Evolutionary conservation across 1,140 invertebrate genomes (phyloP).

Genomic region (Oryzaephilus surinamensis): DNA sequence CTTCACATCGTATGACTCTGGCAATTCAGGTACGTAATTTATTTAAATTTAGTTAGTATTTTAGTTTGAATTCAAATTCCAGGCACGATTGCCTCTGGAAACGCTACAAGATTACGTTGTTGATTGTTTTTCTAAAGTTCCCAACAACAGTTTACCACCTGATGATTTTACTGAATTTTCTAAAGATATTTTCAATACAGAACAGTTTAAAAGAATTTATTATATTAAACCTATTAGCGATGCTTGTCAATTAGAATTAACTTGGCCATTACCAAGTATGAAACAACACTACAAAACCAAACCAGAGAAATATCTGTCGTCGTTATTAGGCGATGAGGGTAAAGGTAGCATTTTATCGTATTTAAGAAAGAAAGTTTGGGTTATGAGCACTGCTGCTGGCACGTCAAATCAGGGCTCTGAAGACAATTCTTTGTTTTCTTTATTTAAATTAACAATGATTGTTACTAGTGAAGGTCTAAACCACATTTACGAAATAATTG

Average conservation of each 20-base stretch:
- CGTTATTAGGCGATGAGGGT: constrained; percentile 80
- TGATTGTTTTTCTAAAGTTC: constrained; percentile 51
- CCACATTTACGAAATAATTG: constrained; percentile 57
- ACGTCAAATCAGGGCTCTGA: constrained; percentile 66
- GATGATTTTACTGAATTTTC: constrained; percentile 44
- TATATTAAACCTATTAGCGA: constrained; percentile 74
- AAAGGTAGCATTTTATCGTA: constrained; percentile 76
- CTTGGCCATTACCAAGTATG: constrained; percentile 72
- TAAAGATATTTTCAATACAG: constrained; percentile 46
- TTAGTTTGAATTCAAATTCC: constrained; percentile 10
- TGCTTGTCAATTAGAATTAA: constrained; percentile 56
- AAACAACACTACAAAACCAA: constrained; percentile 61
- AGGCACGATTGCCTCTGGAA: constrained; percentile 68
- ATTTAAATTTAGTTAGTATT: not conserved
- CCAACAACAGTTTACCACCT: constrained; percentile 48
- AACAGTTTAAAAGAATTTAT: constrained; percentile 61
- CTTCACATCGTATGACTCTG: constrained; percentile 80
- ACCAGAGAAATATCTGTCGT: constrained; percentile 69
- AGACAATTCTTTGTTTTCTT: constrained; percentile 56
- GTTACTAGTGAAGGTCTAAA: constrained; percentile 71
- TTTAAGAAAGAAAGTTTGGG: constrained; percentile 75
- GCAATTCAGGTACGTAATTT: constrained; percentile 51
- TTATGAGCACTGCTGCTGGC: constrained; percentile 64
- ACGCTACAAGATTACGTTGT: constrained; percentile 58
- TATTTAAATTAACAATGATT: constrained; percentile 64